Conservation (phyloP, 2,888 invertebrate genomes). For the Xanthorhoe designata region DNA sequence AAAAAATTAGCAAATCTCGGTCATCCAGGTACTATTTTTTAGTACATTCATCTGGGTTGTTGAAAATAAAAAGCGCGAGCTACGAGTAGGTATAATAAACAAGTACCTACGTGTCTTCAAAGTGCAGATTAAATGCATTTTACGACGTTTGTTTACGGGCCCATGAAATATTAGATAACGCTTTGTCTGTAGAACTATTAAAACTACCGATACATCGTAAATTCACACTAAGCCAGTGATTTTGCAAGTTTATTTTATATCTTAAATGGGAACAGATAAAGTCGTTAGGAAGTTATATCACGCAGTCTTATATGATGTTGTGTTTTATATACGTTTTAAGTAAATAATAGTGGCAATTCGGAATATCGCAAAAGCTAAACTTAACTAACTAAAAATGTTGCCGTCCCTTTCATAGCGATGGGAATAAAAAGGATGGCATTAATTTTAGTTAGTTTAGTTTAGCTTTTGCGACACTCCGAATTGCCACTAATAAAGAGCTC, state of each 20-base stretch:
- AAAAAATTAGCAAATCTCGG: too few relatives aligned
- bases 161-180: constrained; percentile 21
- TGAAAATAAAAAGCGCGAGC: too few relatives aligned
- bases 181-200: constrained; percentile 14
- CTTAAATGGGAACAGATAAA: background rate
- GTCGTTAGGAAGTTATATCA: background rate
- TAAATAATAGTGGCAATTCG: too few relatives aligned
- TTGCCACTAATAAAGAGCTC: background rate
- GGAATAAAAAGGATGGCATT: too few relatives aligned
- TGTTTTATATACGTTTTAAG: background rate
- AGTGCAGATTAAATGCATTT: constrained; percentile 23
- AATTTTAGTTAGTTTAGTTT: too few relatives aligned
- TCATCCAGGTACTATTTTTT: too few relatives aligned
- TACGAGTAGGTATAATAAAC: background rate
- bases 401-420: too few relatives aligned
- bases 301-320: background rate
- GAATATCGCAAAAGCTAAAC: too few relatives aligned
- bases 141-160: constrained; percentile 15
- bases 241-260: background rate
- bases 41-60: too few relatives aligned
- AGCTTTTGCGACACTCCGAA: too few relatives aligned
- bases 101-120: background rate
- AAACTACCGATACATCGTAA: constrained; percentile 15
- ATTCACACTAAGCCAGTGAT: constrained; percentile 13
- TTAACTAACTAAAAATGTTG: too few relatives aligned